phyloP scores from a whole-genome alignment of 1,140 invertebrate genomes.

The Drosophila melanogaster region DNA sequence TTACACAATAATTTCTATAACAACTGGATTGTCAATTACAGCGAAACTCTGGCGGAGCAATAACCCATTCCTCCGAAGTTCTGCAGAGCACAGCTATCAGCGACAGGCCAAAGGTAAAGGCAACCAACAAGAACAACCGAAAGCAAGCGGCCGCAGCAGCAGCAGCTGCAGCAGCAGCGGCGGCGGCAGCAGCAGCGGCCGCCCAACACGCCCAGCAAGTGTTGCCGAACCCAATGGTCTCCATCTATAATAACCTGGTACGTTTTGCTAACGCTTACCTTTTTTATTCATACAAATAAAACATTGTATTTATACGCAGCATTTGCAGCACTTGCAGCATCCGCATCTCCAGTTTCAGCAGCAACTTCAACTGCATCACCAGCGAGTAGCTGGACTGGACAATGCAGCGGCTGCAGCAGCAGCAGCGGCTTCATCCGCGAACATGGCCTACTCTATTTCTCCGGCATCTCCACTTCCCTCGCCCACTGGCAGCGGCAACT shows the following conservation, averaged over 20 bases:
- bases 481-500: conserved; percentile 85
- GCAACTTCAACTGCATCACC: conserved; percentile 63
- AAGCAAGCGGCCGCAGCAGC: conserved; percentile 85
- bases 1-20: background rate
- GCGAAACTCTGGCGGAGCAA: conserved; percentile 63
- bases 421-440: conserved; percentile 13
- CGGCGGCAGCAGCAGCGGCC: conserved; percentile 46
- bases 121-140: conserved; percentile 90
- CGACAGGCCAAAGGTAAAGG: conserved; percentile 92
- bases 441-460: conserved; percentile 68
- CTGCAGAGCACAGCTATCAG: conserved; percentile 90
- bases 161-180: conserved; percentile 52
- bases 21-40: background rate
- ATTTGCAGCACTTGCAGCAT: conserved; percentile 53
- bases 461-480: conserved; percentile 81
- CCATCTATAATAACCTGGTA: conserved; percentile 83
- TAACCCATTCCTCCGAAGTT: conserved; percentile 84
- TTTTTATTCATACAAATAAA: background rate
- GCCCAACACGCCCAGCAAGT: conserved; percentile 55
- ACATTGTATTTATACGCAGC: background rate
- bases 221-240: conserved; percentile 78
- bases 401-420: conserved; percentile 45
- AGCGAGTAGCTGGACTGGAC: conserved; percentile 41
- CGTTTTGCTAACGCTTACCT: background rate
- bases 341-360: conserved; percentile 64